A percentile compares a stretch with the other conserved stretches of the same genome.
These are phyloP conservation scores for Cylloceria caligata DNA, from an alignment of 2,888 invertebrate species.

Conservation along the genomic window DNA sequence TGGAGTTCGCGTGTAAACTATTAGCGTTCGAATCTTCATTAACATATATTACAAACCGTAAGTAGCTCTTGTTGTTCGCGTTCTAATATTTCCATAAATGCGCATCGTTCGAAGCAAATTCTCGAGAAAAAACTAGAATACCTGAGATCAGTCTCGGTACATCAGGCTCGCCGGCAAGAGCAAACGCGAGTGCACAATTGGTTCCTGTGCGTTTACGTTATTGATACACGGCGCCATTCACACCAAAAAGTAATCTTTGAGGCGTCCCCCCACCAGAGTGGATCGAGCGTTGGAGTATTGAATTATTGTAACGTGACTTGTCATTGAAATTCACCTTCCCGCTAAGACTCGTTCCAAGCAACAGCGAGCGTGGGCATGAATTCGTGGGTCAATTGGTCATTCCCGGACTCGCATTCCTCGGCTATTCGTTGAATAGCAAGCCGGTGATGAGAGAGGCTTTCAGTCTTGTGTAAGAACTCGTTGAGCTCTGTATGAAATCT, in stretches of 20 bases:
- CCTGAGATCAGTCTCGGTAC: not conserved
- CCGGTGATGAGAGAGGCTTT: constrained; percentile 52
- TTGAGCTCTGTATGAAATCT: constrained; percentile 22
- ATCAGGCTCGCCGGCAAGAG: not conserved
- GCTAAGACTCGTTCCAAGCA: not conserved
- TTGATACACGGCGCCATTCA: not conserved
- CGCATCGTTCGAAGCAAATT: constrained; percentile 25
- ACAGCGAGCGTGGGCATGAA: constrained; percentile 74
- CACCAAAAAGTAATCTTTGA: not conserved
- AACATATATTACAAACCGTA: not conserved
- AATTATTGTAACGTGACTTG: constrained; percentile 38
- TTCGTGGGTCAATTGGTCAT: constrained; percentile 79
- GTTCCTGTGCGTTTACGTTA: not conserved
- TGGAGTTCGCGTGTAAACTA: not conserved
- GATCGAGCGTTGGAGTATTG: constrained; percentile 32
- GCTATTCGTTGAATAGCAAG: constrained; percentile 72
- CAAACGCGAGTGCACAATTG: not conserved
- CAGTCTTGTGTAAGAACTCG: constrained; percentile 67
- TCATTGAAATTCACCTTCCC: constrained; percentile 46
- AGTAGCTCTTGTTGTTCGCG: constrained; percentile 7
- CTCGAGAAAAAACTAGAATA: constrained; percentile 22
- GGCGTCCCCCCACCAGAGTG: not conserved
- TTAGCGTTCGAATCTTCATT: not conserved
- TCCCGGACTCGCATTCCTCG: constrained; percentile 75
- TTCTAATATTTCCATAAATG: not conserved